Conservation (phyloP, 2,888 invertebrate genomes). For the Thysanoteuthis rhombus region DNA sequence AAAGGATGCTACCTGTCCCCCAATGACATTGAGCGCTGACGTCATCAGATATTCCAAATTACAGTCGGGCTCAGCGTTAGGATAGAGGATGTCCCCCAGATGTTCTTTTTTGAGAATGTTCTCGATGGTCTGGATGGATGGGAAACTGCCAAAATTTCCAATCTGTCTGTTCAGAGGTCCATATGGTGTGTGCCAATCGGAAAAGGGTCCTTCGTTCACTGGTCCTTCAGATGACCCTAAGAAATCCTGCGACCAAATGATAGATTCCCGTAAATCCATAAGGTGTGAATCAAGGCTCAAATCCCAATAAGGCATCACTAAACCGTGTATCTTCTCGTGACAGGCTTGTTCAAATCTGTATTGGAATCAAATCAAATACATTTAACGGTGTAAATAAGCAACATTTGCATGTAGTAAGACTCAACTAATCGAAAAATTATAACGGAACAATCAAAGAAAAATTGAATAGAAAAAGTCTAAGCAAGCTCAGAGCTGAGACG, state of each 20-base stretch:
- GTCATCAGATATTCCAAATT: slow-evolving; percentile 56
- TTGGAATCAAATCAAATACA: not conserved
- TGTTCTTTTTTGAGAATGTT: not conserved
- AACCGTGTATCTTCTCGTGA: slow-evolving; percentile 46
- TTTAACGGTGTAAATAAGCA: not conserved
- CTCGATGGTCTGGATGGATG: not conserved
- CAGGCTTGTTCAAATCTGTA: slow-evolving; percentile 55
- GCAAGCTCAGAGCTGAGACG: too few relatives aligned
- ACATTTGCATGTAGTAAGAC: not conserved
- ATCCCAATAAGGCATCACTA: slow-evolving; percentile 58
- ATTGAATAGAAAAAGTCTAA: too few relatives aligned
- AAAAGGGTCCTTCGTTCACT: slow-evolving; percentile 48
- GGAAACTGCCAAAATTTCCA: slow-evolving; percentile 35
- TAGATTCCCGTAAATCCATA: slow-evolving; percentile 42
- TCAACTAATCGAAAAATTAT: not conserved
- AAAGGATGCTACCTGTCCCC: slow-evolving; percentile 52
- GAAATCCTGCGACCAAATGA: slow-evolving; percentile 49
- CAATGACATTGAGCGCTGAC: slow-evolving; percentile 55
- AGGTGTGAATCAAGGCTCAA: slow-evolving; percentile 49
- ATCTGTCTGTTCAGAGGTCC: slow-evolving; percentile 38
- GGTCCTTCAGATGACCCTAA: slow-evolving; percentile 51
- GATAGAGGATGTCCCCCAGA: slow-evolving; percentile 21
- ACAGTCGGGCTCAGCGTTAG: not conserved
- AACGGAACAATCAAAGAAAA: not conserved
- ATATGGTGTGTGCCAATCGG: slow-evolving; percentile 43